Base-by-base conservation (phyloP, 2,797 vertebrate species). In the Megalops cyprinoides region DNA sequence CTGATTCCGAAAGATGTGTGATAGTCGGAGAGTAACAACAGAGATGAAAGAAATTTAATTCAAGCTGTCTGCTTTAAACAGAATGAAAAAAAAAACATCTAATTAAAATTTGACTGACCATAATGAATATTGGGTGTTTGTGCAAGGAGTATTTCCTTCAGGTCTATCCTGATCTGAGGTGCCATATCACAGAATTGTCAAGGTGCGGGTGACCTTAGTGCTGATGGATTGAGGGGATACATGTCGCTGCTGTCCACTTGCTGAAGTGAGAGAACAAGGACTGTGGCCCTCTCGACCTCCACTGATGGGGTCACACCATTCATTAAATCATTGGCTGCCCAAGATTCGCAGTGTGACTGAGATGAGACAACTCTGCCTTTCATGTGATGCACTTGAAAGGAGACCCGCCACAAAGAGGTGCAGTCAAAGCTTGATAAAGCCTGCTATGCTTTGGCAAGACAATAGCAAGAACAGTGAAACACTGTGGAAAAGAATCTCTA, bases 251-350 rank as follows among this genome's bases (percentile, higher is more conserved):
- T 48, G 49, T 25, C 12, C 7, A 34, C 31, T 46, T 62, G 9
- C 60, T 37, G 55, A 67, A 28, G 60, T 15, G 46, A 75, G 44
- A 65, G 84, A 86, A 82, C 84, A 82, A 86, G 89, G 90, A 90
- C 85, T 88, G 85, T 88, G 89, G 87, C 78, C 83, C 87, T 87
- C 88, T 91, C 90, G 90, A 91, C 90, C 92, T 91, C 85, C 81
- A 87, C 88, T 89, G 90, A 92, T 91, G 89, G 90, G 91, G 90
- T 93, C 90, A 91, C 91, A 87, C 84, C 90, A 90, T 90, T 93
- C 91, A 91, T 93, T 93, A 92, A 92, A 91, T 87, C 90, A 90
- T 87, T 84, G 73, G 84, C 90, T 87, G 87, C 89, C 85, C 90
- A 87, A 73, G 77, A 88, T 82, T 85, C 86, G 2, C 34, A 1